A percentile compares a stretch with the other conserved stretches of the same genome.
phyloP scores from a whole-genome alignment of 1,140 invertebrate species.

The Drosophila navojoa region DNA sequence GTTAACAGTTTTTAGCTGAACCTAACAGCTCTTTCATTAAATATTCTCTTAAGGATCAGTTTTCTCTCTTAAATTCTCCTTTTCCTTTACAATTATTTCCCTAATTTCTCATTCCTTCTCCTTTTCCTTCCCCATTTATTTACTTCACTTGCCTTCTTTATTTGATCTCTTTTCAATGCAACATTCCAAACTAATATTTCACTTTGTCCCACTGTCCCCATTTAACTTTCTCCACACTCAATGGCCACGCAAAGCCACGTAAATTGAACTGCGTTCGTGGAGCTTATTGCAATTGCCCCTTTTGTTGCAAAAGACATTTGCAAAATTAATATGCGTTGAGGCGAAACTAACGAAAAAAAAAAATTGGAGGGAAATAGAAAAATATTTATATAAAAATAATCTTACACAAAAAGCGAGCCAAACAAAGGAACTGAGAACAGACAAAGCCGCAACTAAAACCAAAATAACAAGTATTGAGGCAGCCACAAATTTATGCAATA shows the following conservation, averaged over 20 bases:
- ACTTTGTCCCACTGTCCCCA: not conserved
- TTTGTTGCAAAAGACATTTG: slow-evolving; percentile 70
- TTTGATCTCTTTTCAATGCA: too few species aligned
- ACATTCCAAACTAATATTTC: not conserved
- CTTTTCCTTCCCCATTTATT: too few species aligned
- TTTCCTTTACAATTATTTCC: too few species aligned
- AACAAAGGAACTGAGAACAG: slow-evolving; percentile 11
- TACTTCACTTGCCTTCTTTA: not conserved
- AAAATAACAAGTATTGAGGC: slow-evolving; percentile 71
- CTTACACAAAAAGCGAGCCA: not conserved
- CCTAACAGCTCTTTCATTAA: too few species aligned
- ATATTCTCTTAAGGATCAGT: too few species aligned
- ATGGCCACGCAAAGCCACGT: slow-evolving; percentile 26
- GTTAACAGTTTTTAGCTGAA: too few species aligned
- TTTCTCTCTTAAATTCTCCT: too few species aligned
- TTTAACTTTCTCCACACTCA: not conserved
- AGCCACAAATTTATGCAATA: slow-evolving; percentile 62
- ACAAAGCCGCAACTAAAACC: slow-evolving; percentile 13
- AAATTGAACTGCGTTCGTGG: slow-evolving; percentile 70
- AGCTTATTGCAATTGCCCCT: slow-evolving; percentile 60
- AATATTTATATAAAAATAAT: too few species aligned
- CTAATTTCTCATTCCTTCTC: too few species aligned
- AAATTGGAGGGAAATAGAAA: too few species aligned
- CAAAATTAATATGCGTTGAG: slow-evolving; percentile 69
- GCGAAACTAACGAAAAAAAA: slow-evolving; percentile 11